A percentile compares a stretch with the other conserved stretches of the same genome.
These are phyloP conservation scores for Brachynemurus nebulosus DNA, from an alignment of 2,888 invertebrate species.

Conservation along the genomic window DNA sequence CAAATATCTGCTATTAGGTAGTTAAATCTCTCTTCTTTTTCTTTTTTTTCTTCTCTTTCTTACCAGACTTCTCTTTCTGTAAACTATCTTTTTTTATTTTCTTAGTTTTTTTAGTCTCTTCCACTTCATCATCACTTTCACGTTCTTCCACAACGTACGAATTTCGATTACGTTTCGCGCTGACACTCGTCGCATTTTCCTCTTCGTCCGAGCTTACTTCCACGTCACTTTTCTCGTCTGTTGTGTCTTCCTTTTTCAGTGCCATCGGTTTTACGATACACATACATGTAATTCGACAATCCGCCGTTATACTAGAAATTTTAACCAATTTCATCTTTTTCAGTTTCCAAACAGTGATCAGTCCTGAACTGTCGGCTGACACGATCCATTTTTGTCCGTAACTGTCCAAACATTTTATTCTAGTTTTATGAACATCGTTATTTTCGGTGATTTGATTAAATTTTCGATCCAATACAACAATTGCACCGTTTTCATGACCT, in stretches of 20 bases:
- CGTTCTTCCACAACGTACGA: conserved; percentile 10
- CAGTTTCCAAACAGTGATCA: conserved; percentile 57
- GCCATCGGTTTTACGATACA: neutral
- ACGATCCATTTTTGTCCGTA: conserved; percentile 40
- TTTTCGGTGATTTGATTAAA: conserved; percentile 34
- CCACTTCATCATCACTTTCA: conserved; percentile 12
- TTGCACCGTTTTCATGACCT: conserved; percentile 61
- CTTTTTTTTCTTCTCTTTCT: conserved; percentile 31
- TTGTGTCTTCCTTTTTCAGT: conserved; percentile 10
- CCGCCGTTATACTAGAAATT: conserved; percentile 44
- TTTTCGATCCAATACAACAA: conserved; percentile 43
- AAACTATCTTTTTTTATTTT: conserved; percentile 25
- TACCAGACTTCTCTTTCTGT: conserved; percentile 24
- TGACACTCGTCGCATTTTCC: conserved; percentile 6
- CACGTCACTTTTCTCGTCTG: conserved; percentile 25
- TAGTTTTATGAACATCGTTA: conserved; percentile 44
- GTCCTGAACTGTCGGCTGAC: conserved; percentile 66
- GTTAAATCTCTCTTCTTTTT: conserved; percentile 39
- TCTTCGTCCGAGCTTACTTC: conserved; percentile 25
- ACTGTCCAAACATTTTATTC: conserved; percentile 52
- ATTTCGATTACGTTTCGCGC: conserved; percentile 10
- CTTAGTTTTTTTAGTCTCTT: conserved; percentile 19
- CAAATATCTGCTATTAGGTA: conserved; percentile 40
- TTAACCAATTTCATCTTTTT: conserved; percentile 31
- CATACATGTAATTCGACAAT: conserved; percentile 62